Percentiles rank a stretch among this genome's conserved stretches.
Conservation (phyloP, 2,888 invertebrate genomes). For the Brassicogethes aeneus region DNA sequence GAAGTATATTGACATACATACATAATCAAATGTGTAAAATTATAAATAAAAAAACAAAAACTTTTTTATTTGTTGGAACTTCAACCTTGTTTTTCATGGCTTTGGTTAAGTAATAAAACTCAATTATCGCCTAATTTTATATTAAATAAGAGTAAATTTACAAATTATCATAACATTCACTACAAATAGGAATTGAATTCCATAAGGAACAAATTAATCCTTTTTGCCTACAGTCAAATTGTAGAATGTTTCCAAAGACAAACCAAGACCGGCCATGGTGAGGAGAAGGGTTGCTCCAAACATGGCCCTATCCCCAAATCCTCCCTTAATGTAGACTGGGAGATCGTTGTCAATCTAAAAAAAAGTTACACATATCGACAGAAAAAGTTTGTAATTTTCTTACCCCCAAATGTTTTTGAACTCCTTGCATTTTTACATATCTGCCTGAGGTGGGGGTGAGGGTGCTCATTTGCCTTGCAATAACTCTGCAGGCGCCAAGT, state of each 20-base stretch:
- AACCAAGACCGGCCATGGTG: not conserved
- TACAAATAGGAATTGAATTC: too few species aligned
- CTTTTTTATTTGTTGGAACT: too few species aligned
- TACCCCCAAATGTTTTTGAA: not conserved
- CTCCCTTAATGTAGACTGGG: not conserved
- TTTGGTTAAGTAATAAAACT: too few species aligned
- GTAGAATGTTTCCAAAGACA: not conserved
- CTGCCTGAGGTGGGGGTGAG: not conserved
- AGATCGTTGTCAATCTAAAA: conserved; percentile 1
- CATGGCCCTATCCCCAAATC: conserved; percentile 1
- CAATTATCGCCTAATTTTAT: too few species aligned
- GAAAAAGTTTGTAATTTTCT: too few species aligned
- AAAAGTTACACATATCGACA: too few species aligned
- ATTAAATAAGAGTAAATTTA: too few species aligned
- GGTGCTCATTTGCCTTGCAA: not conserved
- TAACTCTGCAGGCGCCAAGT: not conserved
- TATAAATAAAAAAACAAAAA: too few species aligned
- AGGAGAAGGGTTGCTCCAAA: not conserved
- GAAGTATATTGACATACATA: too few species aligned
- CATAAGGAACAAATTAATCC: not conserved
- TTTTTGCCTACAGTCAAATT: conserved; percentile 3
- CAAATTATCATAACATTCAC: too few species aligned
- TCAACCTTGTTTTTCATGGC: too few species aligned
- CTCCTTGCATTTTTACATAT: not conserved
- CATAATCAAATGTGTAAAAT: too few species aligned